Percentiles rank a stretch among this genome's conserved stretches.
Conservation (phyloP, 1,140 invertebrate genomes). For the Drosophila suzukii region DNA sequence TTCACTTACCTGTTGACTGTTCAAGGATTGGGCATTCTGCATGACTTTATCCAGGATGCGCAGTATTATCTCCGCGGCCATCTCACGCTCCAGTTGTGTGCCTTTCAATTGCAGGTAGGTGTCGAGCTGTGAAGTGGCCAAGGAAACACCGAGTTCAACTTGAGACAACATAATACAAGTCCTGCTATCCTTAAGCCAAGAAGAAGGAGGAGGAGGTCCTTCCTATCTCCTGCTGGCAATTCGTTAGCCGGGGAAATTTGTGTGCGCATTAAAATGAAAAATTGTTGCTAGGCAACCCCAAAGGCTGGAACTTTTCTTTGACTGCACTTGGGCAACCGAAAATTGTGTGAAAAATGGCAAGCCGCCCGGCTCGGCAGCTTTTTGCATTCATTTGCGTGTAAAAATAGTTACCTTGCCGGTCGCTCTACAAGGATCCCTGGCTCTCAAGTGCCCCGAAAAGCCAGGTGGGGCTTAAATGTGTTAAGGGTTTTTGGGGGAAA, state of each 20-base stretch:
- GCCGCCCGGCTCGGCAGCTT: constrained; percentile 34
- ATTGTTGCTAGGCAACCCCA: constrained; percentile 67
- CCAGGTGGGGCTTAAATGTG: constrained; percentile 48
- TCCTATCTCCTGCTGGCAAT: constrained; percentile 29
- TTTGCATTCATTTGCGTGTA: constrained; percentile 73
- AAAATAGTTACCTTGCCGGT: constrained; percentile 59
- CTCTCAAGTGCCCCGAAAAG: constrained; percentile 26
- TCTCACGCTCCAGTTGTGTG: constrained; percentile 83
- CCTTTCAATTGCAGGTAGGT: constrained; percentile 84
- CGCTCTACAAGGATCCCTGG: not conserved
- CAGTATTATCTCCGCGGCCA: constrained; percentile 83
- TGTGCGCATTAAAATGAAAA: constrained; percentile 84
- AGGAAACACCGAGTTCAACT: constrained; percentile 37
- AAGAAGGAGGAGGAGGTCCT: constrained; percentile 6
- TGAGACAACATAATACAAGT: constrained; percentile 42
- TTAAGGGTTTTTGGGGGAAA: constrained; percentile 32
- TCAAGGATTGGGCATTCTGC: constrained; percentile 83
- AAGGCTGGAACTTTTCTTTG: constrained; percentile 57
- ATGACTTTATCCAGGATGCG: constrained; percentile 84
- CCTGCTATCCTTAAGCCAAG: not conserved
- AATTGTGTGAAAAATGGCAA: constrained; percentile 80
- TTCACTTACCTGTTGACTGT: constrained; percentile 83
- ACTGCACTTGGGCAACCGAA: constrained; percentile 56
- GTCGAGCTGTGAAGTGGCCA: constrained; percentile 78
- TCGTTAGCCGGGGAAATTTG: constrained; percentile 78